Conservation (phyloP, 2,888 invertebrate species). For the Acanthosepion esculentum region DNA sequence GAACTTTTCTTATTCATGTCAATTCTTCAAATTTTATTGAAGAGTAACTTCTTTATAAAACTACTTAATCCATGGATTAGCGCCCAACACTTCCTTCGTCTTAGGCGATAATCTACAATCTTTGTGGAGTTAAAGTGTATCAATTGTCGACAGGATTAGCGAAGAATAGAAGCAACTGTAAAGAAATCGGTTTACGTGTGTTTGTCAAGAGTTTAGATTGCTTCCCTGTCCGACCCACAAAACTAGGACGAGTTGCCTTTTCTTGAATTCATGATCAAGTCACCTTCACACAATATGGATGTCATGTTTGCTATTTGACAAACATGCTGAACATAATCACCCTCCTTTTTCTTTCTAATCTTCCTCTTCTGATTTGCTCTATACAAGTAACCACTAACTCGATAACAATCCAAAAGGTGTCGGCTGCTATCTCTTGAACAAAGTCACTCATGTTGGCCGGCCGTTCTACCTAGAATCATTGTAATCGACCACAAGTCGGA, state of each 20-base stretch:
- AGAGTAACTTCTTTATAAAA: background rate
- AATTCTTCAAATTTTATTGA: background rate
- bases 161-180: background rate
- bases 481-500: conserved; percentile 17
- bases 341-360: background rate
- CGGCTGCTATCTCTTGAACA: background rate
- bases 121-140: background rate
- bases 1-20: background rate
- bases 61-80: background rate
- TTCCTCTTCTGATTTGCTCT: background rate
- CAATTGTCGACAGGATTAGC: background rate
- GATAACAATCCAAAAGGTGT: background rate
- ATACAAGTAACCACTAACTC: background rate
- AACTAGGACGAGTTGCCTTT: background rate
- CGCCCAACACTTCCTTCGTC: background rate
- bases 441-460: background rate
- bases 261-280: background rate
- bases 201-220: background rate
- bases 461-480: background rate
- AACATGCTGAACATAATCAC: background rate
- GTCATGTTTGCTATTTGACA: background rate
- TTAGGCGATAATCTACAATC: background rate
- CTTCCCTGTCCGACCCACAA: background rate
- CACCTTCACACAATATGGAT: background rate
- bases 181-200: background rate